phyloP scores from a whole-genome alignment of 1,140 invertebrate species.

The Calosoma granatense region DNA sequence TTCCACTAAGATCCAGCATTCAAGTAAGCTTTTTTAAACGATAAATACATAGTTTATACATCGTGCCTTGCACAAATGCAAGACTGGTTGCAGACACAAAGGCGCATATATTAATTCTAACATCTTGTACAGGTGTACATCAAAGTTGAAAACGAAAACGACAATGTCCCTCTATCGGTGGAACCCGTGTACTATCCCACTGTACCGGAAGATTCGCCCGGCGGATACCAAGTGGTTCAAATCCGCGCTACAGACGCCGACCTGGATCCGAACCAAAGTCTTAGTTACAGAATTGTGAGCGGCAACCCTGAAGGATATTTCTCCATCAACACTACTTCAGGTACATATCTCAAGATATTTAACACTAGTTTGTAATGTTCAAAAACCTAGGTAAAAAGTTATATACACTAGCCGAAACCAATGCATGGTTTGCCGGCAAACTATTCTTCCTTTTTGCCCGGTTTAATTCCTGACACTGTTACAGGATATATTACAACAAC shows the following conservation, averaged over 20 bases:
- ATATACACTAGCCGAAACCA: neutral
- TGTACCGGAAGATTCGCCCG: slow-evolving; percentile 72
- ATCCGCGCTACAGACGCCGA: slow-evolving; percentile 75
- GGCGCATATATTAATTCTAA: slow-evolving; percentile 15
- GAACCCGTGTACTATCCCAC: slow-evolving; percentile 76
- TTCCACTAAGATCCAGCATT: slow-evolving; percentile 69
- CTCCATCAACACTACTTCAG: slow-evolving; percentile 71
- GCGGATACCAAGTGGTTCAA: slow-evolving; percentile 61
- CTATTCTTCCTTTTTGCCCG: neutral
- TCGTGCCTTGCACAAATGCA: no score
- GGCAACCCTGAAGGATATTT: slow-evolving; percentile 89
- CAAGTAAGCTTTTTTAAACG: slow-evolving; percentile 44
- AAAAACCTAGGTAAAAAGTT: neutral
- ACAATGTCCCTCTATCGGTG: slow-evolving; percentile 81
- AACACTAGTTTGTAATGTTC: neutral
- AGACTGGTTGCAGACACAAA: no score
- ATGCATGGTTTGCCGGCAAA: neutral
- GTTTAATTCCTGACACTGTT: slow-evolving; percentile 25
- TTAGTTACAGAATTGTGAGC: slow-evolving; percentile 74
- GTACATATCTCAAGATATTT: slow-evolving; percentile 47
- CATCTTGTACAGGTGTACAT: slow-evolving; percentile 65
- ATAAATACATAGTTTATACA: neutral
- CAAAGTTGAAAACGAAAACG: slow-evolving; percentile 82
- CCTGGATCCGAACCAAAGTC: slow-evolving; percentile 48
- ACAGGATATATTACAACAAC: slow-evolving; percentile 75